Evolutionary conservation across 30 jellyfish, hydroid and myxozoan species (phyloP).

Genomic region (Aurelia sp.): DNA sequence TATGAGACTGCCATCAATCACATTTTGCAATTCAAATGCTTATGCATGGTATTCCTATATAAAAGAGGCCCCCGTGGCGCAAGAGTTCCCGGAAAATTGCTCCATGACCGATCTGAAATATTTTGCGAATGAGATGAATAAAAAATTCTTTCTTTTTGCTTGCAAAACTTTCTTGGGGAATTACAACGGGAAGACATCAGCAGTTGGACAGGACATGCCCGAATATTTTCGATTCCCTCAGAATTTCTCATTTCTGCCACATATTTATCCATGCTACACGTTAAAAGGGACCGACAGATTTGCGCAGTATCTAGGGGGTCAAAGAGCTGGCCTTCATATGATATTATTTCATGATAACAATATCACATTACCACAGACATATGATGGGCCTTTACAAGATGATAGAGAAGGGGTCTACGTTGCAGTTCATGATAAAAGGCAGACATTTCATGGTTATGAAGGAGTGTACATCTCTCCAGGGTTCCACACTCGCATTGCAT

Average conservation of each 20-base stretch:
- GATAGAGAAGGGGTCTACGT: constrained; percentile 25
- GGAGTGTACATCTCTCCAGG: constrained; percentile 21
- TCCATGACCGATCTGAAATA: constrained; percentile 3
- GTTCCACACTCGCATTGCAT: constrained; percentile 28
- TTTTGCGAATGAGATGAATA: constrained; percentile 12
- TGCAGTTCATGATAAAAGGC: constrained; percentile 19
- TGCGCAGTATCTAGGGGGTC: not conserved
- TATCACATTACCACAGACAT: not conserved
- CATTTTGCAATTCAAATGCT: constrained; percentile 22
- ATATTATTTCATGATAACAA: not conserved
- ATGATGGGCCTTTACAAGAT: not conserved
- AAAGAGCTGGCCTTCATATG: constrained; percentile 19
- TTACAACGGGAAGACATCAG: not conserved
- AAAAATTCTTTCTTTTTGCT: not conserved
- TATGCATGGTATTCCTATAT: not conserved
- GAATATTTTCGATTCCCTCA: constrained; percentile 8
- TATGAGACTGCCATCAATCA: constrained; percentile 16
- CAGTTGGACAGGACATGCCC: not conserved
- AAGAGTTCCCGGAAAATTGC: constrained; percentile 43
- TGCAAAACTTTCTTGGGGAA: constrained; percentile 19
- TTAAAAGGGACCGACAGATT: constrained; percentile 12
- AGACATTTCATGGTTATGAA: not conserved
- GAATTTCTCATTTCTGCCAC: constrained; percentile 34
- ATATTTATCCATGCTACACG: constrained; percentile 21
- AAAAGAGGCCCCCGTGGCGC: constrained; percentile 3